Conservation (phyloP, 92 coral and sea anemone species). For the Porites evermanni region DNA sequence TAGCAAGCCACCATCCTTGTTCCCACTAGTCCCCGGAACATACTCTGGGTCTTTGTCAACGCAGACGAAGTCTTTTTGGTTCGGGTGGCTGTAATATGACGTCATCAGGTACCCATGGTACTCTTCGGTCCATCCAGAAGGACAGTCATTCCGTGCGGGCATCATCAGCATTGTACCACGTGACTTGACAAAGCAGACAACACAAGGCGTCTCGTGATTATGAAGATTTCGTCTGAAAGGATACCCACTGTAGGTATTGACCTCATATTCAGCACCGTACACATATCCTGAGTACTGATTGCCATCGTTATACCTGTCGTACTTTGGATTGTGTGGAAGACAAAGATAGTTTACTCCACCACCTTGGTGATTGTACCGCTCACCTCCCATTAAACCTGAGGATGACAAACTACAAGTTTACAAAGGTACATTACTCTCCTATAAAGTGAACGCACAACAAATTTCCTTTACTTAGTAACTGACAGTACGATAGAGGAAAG, state of each 20-base stretch:
- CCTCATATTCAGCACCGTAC: conserved; percentile 69
- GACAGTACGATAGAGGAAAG: too few relatives aligned
- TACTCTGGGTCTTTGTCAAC: conserved; percentile 69
- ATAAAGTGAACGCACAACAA: too few relatives aligned
- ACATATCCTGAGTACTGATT: conserved; percentile 36
- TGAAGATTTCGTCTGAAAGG: too few relatives aligned
- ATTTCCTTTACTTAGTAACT: too few relatives aligned
- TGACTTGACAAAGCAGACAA: conserved; percentile 67
- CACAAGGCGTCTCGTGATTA: too few relatives aligned
- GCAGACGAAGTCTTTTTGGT: conserved; percentile 56
- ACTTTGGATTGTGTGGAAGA: conserved; percentile 66
- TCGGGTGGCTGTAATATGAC: conserved; percentile 43
- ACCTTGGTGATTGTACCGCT: conserved; percentile 9
- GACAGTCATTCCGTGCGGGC: conserved; percentile 73
- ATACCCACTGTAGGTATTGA: background rate
- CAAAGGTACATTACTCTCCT: too few relatives aligned
- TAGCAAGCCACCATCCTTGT: too few relatives aligned
- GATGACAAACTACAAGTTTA: background rate
- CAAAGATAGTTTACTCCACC: conserved; percentile 71
- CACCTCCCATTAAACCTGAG: conserved; percentile 4
- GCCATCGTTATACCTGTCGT: conserved; percentile 48
- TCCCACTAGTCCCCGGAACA: conserved; percentile 19
- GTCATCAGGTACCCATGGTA: conserved; percentile 83
- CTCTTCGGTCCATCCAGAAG: conserved; percentile 77
- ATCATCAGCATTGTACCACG: conserved; percentile 71